Evolutionary conservation across 1,140 invertebrate genomes (phyloP).

Genomic region (Drosophila lacertosa): DNA sequence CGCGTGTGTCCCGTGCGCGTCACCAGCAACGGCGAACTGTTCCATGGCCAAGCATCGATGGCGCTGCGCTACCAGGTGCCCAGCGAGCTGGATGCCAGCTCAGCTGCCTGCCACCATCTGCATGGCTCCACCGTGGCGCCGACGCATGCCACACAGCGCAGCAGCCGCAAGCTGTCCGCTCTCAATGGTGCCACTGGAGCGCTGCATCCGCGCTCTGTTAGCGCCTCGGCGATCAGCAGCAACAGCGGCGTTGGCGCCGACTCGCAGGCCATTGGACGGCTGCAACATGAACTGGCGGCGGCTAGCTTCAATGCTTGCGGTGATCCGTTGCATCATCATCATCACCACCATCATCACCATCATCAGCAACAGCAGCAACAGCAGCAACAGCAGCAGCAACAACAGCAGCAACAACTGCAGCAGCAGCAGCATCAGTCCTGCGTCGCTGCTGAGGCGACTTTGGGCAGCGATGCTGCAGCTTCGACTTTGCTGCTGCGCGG

Average conservation of each 20-base stretch:
- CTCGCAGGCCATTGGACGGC: constrained; percentile 54
- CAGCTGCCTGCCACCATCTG: constrained; percentile 49
- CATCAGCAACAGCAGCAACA: constrained; percentile 43
- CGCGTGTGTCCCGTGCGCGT: constrained; percentile 90
- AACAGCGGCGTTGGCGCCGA: constrained; percentile 63
- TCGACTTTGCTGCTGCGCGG: constrained; percentile 36
- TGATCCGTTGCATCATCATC: constrained; percentile 78
- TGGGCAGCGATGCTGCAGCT: constrained; percentile 10
- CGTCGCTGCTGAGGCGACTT: constrained; percentile 8
- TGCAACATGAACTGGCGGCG: constrained; percentile 66
- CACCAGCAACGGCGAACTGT: constrained; percentile 85
- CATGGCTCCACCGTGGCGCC: constrained; percentile 39
- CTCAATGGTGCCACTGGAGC: constrained; percentile 41
- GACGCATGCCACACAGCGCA: constrained; percentile 48
- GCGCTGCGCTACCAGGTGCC: constrained; percentile 84
- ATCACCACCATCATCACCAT: constrained; percentile 82
- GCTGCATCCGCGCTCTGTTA: constrained; percentile 69
- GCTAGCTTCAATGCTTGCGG: constrained; percentile 64
- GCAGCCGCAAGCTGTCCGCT: constrained; percentile 62
- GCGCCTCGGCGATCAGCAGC: constrained; percentile 73
- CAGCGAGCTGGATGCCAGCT: constrained; percentile 56
- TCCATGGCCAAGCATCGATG: constrained; percentile 88
- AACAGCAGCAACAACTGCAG: constrained; percentile 72
- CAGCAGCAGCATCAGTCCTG: constrained; percentile 31
- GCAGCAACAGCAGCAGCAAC: constrained; percentile 80